These are phyloP conservation scores for Drosophila kanekoi DNA, from an alignment of 2,888 invertebrate species.

Conservation along the genomic window DNA sequence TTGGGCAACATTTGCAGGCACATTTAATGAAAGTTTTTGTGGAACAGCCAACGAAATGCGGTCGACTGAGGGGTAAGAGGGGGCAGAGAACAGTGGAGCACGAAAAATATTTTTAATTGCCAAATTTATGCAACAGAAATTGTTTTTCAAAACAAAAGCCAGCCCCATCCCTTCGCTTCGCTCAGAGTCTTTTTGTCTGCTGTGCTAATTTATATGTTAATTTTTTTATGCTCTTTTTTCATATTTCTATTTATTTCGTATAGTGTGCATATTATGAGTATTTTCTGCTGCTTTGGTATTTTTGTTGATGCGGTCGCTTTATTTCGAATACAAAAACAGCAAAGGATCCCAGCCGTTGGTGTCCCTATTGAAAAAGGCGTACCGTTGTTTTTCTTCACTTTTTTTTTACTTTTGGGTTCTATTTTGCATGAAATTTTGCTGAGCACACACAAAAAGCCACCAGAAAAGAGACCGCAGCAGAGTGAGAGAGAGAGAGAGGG, in stretches of 20 bases:
- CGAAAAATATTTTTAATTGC: conserved; percentile 67
- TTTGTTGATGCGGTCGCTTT: conserved; percentile 75
- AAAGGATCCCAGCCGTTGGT: conserved; percentile 53
- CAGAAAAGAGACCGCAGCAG: conserved; percentile 19
- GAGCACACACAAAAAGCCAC: conserved; percentile 39
- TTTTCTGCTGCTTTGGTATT: conserved; percentile 66
- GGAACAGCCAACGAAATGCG: conserved; percentile 34
- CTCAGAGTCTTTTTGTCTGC: conserved; percentile 32
- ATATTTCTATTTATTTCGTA: conserved; percentile 54
- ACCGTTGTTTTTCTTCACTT: conserved; percentile 24
- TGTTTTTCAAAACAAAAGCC: conserved; percentile 67
- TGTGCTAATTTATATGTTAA: conserved; percentile 70
- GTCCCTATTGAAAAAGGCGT: conserved; percentile 62
- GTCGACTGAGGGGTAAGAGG: conserved; percentile 33
- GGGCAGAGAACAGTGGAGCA: conserved; percentile 18
- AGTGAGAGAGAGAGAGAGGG: no score
- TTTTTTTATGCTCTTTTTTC: conserved; percentile 44
- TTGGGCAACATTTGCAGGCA: conserved; percentile 10
- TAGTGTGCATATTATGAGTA: conserved; percentile 52
- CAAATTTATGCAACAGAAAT: conserved; percentile 68
- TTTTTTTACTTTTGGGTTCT: conserved; percentile 44
- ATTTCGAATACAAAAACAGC: conserved; percentile 65
- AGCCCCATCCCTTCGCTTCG: not conserved
- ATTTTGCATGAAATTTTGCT: conserved; percentile 71
- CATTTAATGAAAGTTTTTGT: conserved; percentile 31